Percentiles rank a stretch among this genome's conserved stretches.
Conservation (phyloP, 2,797 vertebrate species). For the Limnodromus scolopaceus region DNA sequence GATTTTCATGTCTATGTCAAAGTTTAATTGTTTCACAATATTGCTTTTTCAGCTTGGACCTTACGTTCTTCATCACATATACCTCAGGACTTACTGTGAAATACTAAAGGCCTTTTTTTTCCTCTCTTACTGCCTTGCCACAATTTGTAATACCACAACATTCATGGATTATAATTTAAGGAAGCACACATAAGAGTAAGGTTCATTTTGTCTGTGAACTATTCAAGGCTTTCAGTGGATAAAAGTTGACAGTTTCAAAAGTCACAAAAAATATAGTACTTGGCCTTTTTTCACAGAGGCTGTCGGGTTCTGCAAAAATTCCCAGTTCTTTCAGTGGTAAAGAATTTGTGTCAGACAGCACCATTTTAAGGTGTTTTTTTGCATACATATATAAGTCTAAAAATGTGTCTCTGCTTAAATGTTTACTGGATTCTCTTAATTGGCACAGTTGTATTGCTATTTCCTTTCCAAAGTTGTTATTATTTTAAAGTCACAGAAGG, state of each 20-base stretch:
- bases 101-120: not conserved
- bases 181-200: not conserved
- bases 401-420: not conserved
- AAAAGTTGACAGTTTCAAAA: not conserved
- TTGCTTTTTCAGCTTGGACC: not conserved
- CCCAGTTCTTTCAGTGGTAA: not conserved
- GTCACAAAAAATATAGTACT: not conserved
- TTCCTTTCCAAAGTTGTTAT: not conserved
- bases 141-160: not conserved
- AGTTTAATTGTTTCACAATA: not conserved
- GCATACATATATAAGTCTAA: not conserved
- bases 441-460: not conserved
- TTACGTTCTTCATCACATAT: not conserved
- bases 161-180: not conserved
- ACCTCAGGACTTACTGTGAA: not conserved
- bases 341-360: not conserved
- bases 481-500: not conserved
- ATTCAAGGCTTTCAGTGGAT: not conserved
- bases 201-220: not conserved
- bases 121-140: not conserved
- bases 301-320: not conserved
- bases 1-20: not conserved
- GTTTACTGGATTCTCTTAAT: not conserved
- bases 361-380: not conserved
- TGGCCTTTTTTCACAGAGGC: not conserved